These are phyloP conservation scores for Villa cingulata DNA, from an alignment of 2,888 invertebrate species.

Conservation along the genomic window DNA sequence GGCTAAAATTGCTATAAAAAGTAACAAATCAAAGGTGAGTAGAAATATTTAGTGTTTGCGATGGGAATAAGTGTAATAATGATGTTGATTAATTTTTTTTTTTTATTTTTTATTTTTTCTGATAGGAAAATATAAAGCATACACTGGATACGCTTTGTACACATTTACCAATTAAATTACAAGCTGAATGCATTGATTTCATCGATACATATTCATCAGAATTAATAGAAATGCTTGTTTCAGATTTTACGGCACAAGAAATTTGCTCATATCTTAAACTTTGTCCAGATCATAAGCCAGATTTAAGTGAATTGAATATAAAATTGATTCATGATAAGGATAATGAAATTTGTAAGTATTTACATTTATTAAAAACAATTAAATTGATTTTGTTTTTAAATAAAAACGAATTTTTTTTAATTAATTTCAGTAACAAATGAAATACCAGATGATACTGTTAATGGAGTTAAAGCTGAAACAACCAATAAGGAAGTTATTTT, in stretches of 20 bases:
- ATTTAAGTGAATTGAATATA: conserved; percentile 11
- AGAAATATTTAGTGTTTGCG: neutral
- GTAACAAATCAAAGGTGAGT: conserved; percentile 60
- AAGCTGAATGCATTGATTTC: conserved; percentile 56
- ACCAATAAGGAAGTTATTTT: conserved; percentile 16
- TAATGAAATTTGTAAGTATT: conserved; percentile 13
- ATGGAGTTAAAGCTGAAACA: conserved; percentile 36
- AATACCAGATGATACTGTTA: conserved; percentile 48
- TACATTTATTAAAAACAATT: too few relatives aligned
- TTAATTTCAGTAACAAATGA: conserved; percentile 48
- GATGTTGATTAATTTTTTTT: too few relatives aligned
- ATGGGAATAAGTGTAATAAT: too few relatives aligned
- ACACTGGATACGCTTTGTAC: conserved; percentile 58
- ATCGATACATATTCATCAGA: conserved; percentile 63
- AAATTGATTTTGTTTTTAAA: too few relatives aligned
- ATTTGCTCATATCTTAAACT: conserved; percentile 65
- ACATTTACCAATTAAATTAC: conserved; percentile 49
- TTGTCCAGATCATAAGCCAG: conserved; percentile 44
- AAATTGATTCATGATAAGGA: conserved; percentile 8
- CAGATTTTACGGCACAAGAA: conserved; percentile 60
- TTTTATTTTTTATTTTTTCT: conserved; percentile 12
- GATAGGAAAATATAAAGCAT: conserved; percentile 51
- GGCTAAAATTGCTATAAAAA: conserved; percentile 56
- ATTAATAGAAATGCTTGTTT: conserved; percentile 62
- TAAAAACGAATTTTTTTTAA: too few relatives aligned